A percentile compares a stretch with the other conserved stretches of the same genome.
Conservation (phyloP, 2,888 invertebrate genomes). For the Scaptomyza cyrtandrae region DNA sequence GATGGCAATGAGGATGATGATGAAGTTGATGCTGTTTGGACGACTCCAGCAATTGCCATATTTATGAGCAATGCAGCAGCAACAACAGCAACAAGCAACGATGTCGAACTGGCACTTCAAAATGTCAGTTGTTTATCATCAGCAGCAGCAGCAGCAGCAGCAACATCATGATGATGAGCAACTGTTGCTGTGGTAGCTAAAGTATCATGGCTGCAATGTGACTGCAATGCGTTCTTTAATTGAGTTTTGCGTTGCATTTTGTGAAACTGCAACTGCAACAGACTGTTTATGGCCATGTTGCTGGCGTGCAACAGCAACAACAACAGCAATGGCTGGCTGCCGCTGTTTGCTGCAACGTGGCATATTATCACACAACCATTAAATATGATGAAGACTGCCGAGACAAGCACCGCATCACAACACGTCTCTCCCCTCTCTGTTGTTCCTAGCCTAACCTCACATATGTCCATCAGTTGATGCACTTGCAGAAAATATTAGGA, state of each 20-base stretch:
- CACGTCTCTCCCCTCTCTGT: not conserved
- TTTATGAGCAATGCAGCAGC: constrained; percentile 49
- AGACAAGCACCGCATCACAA: constrained; percentile 32
- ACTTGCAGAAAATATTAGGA: constrained; percentile 1
- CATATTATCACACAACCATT: constrained; percentile 80
- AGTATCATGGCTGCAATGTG: constrained; percentile 70
- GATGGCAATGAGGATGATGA: not conserved
- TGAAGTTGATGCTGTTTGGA: constrained; percentile 24
- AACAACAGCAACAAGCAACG: constrained; percentile 37
- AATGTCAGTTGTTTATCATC: constrained; percentile 77
- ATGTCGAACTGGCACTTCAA: constrained; percentile 78
- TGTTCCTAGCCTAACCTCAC: constrained; percentile 9
- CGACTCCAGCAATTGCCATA: constrained; percentile 48
- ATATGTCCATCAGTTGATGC: constrained; percentile 27
- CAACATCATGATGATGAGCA: constrained; percentile 44
- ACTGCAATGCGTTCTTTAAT: constrained; percentile 79
- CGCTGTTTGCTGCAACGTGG: constrained; percentile 63
- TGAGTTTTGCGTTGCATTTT: constrained; percentile 76
- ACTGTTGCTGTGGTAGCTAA: constrained; percentile 30
- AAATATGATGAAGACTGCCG: constrained; percentile 79
- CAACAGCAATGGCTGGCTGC: constrained; percentile 15
- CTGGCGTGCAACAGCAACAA: constrained; percentile 35
- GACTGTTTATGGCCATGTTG: constrained; percentile 77
- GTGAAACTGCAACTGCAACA: constrained; percentile 63
- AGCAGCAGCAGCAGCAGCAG: constrained; percentile 10